A percentile compares a stretch with the other conserved stretches of the same genome.
Evolutionary conservation across 2,888 invertebrate genomes (phyloP).

Genomic region (Cosmia pyralina): DNA sequence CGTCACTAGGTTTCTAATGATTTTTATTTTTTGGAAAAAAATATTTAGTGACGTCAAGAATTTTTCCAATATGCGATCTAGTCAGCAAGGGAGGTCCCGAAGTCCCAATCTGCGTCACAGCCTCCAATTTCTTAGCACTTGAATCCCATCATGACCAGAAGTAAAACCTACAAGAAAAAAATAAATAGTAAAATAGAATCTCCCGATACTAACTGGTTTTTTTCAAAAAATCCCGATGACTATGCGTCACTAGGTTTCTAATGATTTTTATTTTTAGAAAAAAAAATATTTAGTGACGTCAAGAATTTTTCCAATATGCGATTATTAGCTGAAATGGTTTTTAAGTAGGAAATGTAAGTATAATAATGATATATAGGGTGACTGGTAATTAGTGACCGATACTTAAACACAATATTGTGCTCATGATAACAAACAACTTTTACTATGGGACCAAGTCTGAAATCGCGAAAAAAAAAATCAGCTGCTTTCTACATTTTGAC

Average conservation of each 20-base stretch:
- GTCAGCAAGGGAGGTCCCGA: neutral
- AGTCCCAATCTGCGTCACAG: neutral
- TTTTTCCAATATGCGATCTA: too few relatives aligned
- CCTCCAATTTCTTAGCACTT: neutral
- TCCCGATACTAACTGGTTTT: slow-evolving; percentile 18
- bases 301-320: slow-evolving; percentile 1
- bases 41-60: too few relatives aligned
- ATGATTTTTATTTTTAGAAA: neutral
- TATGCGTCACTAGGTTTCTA: neutral
- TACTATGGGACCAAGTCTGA: too few relatives aligned
- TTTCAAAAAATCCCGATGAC: slow-evolving; percentile 14
- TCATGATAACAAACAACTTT: too few relatives aligned
- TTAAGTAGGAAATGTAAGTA: too few relatives aligned
- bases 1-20: neutral
- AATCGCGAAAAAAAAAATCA: too few relatives aligned
- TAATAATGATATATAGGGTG: too few relatives aligned
- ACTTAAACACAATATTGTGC: too few relatives aligned
- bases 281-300: slow-evolving; percentile 1
- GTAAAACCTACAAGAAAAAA: slow-evolving; percentile 21
- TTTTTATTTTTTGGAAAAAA: too few relatives aligned
- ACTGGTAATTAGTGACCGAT: too few relatives aligned
- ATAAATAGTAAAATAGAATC: slow-evolving; percentile 16
- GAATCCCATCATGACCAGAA: neutral
- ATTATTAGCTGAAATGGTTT: neutral
- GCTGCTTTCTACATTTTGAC: too few relatives aligned